These are phyloP conservation scores for Endotricha flammealis DNA, from an alignment of 2,888 invertebrate genomes.

Conservation along the genomic window DNA sequence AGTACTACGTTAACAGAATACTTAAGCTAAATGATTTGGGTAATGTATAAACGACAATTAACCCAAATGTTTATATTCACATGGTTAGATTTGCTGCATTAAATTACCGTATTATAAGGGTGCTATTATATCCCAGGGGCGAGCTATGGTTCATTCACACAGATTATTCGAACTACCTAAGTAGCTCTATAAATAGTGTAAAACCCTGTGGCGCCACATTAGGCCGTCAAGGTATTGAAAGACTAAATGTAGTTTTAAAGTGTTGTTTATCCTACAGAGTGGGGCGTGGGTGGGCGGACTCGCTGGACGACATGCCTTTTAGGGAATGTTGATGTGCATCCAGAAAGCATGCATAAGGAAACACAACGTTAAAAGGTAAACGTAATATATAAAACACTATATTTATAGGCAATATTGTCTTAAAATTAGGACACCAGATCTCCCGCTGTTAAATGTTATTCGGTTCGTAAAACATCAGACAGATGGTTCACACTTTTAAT, in stretches of 20 bases:
- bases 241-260: conserved; percentile 37
- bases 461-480: neutral
- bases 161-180: conserved; percentile 20
- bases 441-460: conserved; percentile 2
- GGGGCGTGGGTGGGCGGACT: conserved; percentile 54
- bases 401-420: conserved; percentile 4
- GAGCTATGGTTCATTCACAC: too few relatives aligned
- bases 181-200: conserved; percentile 30
- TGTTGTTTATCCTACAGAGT: conserved; percentile 39
- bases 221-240: conserved; percentile 40
- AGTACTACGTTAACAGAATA: too few relatives aligned
- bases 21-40: too few relatives aligned
- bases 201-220: conserved; percentile 44
- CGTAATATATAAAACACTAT: conserved; percentile 1
- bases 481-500: conserved; percentile 3
- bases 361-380: conserved; percentile 22
- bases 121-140: too few relatives aligned
- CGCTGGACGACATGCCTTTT: conserved; percentile 56
- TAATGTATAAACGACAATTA: too few relatives aligned
- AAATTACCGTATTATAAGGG: too few relatives aligned
- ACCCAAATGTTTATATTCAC: too few relatives aligned
- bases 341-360: conserved; percentile 42
- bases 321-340: conserved; percentile 66
- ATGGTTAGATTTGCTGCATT: too few relatives aligned
- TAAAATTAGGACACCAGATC: conserved; percentile 5